phyloP scores from a whole-genome alignment of 2,888 invertebrate genomes.

The Chrysina gloriosa region DNA sequence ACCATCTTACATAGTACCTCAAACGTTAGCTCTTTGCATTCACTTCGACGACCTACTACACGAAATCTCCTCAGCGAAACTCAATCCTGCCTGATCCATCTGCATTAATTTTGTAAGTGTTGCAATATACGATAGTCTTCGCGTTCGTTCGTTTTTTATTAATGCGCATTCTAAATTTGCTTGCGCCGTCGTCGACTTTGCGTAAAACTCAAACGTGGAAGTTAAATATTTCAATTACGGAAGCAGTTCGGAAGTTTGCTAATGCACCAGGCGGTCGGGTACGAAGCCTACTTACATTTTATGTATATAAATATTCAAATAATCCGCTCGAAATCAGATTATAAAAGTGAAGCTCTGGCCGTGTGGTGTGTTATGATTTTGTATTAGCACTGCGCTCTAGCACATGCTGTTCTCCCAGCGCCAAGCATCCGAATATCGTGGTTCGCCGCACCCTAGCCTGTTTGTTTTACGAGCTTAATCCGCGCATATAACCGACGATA shows the following conservation, averaged over 20 bases:
- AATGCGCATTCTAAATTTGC: slow-evolving; percentile 28
- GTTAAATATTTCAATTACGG: slow-evolving; percentile 57
- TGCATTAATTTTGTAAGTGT: slow-evolving; percentile 6
- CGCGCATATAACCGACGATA: slow-evolving; percentile 26
- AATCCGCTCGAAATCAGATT: slow-evolving; percentile 63
- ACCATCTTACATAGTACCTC: no score
- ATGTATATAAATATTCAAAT: slow-evolving; percentile 66
- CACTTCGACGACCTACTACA: not conserved
- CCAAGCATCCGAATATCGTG: slow-evolving; percentile 44
- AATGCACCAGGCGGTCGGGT: slow-evolving; percentile 60
- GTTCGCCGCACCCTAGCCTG: slow-evolving; percentile 46
- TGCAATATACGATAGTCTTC: not conserved
- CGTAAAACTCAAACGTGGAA: slow-evolving; percentile 37
- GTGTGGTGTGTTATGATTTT: slow-evolving; percentile 65
- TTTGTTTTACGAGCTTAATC: slow-evolving; percentile 51
- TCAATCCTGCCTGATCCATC: slow-evolving; percentile 9
- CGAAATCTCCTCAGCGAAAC: not conserved
- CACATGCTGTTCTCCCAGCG: slow-evolving; percentile 44
- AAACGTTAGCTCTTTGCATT: no score
- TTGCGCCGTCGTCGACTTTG: slow-evolving; percentile 9
- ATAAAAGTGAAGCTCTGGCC: slow-evolving; percentile 62
- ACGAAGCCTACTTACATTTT: slow-evolving; percentile 57
- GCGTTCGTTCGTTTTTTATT: slow-evolving; percentile 21
- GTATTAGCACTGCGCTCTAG: slow-evolving; percentile 59
- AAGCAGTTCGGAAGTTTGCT: slow-evolving; percentile 61